Percentiles rank a stretch among this genome's conserved stretches.
Evolutionary conservation across 2,888 invertebrate species (phyloP).

Genomic region (Spatulosminthurus flaviceps): DNA sequence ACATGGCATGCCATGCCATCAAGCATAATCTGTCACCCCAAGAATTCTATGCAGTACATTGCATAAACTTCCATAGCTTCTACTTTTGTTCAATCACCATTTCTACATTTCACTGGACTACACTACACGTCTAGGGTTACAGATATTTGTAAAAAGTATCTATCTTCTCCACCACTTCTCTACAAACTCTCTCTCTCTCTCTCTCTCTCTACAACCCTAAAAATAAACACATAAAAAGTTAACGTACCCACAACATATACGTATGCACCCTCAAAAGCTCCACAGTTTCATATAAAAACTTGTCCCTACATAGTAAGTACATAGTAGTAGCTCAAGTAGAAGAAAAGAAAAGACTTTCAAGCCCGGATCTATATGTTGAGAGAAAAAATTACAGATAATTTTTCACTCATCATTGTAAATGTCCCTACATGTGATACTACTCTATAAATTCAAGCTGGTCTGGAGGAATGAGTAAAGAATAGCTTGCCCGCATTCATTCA

Average conservation of each 20-base stretch:
- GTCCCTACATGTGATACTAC: not conserved
- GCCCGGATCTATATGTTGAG: not conserved
- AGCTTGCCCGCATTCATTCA: constrained; percentile 32
- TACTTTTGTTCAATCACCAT: constrained; percentile 1
- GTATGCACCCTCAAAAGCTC: no score
- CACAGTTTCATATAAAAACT: not conserved
- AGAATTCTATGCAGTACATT: no score
- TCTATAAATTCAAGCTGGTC: not conserved
- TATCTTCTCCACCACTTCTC: not conserved
- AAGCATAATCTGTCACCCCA: constrained; percentile 36
- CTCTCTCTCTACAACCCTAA: not conserved
- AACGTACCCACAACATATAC: no score
- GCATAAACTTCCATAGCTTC: not conserved
- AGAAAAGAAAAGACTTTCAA: not conserved
- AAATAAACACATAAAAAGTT: not conserved
- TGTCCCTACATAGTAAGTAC: no score
- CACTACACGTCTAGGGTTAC: not conserved
- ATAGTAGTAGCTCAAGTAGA: not conserved
- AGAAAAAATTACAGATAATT: constrained; percentile 40
- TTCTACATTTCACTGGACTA: no score
- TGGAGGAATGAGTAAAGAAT: constrained; percentile 28
- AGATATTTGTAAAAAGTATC: constrained; percentile 7
- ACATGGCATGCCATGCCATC: constrained; percentile 35
- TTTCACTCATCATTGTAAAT: constrained; percentile 43
- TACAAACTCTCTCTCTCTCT: no score